Conservation (phyloP, 2,797 vertebrate genomes). For the Pampus argenteus region DNA sequence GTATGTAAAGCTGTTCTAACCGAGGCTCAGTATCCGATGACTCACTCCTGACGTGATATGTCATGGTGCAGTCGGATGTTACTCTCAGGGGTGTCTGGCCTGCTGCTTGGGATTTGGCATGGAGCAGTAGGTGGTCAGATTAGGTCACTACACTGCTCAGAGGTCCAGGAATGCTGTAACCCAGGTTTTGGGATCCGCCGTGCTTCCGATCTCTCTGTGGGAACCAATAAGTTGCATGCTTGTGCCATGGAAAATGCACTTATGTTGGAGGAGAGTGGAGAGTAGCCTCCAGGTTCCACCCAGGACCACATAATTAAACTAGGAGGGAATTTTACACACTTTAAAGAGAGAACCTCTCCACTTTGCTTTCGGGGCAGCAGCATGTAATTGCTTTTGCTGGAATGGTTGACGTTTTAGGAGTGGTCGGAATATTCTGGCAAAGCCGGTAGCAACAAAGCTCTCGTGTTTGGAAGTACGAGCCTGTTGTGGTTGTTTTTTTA, state of each 20-base stretch:
- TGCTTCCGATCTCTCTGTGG: conserved; percentile 73
- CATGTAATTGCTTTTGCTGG: conserved; percentile 80
- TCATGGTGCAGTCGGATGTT: conserved; percentile 74
- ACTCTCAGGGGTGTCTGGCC: conserved; percentile 72
- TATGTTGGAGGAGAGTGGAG: conserved; percentile 53
- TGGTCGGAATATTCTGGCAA: conserved; percentile 78
- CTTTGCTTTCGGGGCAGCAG: conserved; percentile 75
- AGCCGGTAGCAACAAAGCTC: conserved; percentile 76
- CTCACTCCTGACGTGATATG: conserved; percentile 80
- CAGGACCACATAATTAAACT: conserved; percentile 80
- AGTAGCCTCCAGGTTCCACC: conserved; percentile 77
- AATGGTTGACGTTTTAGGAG: conserved; percentile 77
- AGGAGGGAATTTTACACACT: conserved; percentile 79
- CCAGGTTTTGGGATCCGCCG: conserved; percentile 64
- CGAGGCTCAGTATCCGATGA: conserved; percentile 64
- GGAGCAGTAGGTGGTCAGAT: conserved; percentile 78
- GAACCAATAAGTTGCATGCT: conserved; percentile 64
- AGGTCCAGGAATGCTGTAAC: conserved; percentile 76
- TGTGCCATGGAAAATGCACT: conserved; percentile 75
- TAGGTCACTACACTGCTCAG: conserved; percentile 73
- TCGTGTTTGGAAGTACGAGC: conserved; percentile 67
- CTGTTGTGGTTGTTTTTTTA: conserved; percentile 66
- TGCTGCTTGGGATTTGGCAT: conserved; percentile 74
- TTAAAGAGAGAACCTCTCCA: conserved; percentile 78
- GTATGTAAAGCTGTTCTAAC: conserved; percentile 59